These are phyloP conservation scores for Pammene fasciana DNA, from an alignment of 2,888 invertebrate species.

Conservation along the genomic window DNA sequence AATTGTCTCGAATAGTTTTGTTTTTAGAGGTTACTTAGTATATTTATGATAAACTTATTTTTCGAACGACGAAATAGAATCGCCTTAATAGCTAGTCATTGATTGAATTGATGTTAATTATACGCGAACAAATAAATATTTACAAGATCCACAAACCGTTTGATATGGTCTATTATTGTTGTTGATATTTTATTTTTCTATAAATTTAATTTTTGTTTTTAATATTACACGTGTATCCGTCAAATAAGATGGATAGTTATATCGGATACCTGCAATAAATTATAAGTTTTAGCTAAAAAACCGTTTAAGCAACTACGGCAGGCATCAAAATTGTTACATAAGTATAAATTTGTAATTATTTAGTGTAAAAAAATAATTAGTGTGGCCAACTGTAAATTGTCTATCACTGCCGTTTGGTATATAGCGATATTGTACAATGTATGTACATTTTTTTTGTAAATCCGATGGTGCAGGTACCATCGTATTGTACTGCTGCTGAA, in stretches of 20 bases:
- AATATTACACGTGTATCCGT: background rate
- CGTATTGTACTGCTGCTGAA: too few species aligned
- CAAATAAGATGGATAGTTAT: background rate
- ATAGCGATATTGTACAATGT: background rate
- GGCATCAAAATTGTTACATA: background rate
- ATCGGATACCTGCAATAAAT: too few species aligned
- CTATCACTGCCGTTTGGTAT: slow-evolving; percentile 33
- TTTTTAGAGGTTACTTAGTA: slow-evolving; percentile 16
- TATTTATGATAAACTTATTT: slow-evolving; percentile 9
- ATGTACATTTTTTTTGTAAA: slow-evolving; percentile 12
- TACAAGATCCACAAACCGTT: background rate
- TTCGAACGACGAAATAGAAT: slow-evolving; percentile 47
- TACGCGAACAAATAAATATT: slow-evolving; percentile 27
- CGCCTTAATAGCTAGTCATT: slow-evolving; percentile 74
- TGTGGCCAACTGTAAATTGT: slow-evolving; percentile 26
- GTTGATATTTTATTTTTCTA: slow-evolving; percentile 26
- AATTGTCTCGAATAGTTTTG: slow-evolving; percentile 26
- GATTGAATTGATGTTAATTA: slow-evolving; percentile 44
- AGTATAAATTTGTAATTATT: background rate
- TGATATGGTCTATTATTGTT: background rate
- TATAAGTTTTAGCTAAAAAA: too few species aligned
- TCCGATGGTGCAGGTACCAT: slow-evolving; percentile 20
- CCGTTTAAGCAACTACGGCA: background rate
- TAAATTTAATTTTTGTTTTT: background rate
- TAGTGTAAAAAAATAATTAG: slow-evolving; percentile 7